phyloP scores from a whole-genome alignment of 2,888 invertebrate genomes.

The Heliconius aoede region DNA sequence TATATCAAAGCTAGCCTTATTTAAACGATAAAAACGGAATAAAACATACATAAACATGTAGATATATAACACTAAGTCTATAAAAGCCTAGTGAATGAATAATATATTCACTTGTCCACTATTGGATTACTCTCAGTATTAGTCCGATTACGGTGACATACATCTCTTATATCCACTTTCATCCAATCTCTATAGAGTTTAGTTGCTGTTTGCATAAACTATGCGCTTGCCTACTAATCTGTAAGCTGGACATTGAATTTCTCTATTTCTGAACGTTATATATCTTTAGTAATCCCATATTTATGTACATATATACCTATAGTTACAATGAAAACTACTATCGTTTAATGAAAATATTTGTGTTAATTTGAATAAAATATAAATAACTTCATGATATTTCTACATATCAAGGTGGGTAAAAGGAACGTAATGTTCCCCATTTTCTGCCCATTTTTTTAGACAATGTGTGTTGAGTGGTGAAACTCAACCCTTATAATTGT shows the following conservation, averaged over 20 bases:
- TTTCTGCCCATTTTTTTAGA: too few relatives aligned
- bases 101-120: neutral
- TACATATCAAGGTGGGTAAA: neutral
- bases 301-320: neutral
- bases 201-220: constrained; percentile 9
- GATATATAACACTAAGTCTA: neutral
- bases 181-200: constrained; percentile 14
- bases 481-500: too few relatives aligned
- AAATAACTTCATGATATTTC: too few relatives aligned
- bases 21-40: neutral
- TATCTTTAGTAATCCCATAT: neutral
- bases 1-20: neutral
- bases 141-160: constrained; percentile 12
- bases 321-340: neutral
- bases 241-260: neutral
- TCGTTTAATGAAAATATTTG: neutral
- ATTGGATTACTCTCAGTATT: constrained; percentile 16
- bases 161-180: constrained; percentile 9
- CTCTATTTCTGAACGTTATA: neutral
- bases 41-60: neutral
- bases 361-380: too few relatives aligned
- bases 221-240: constrained; percentile 17
- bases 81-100: neutral
- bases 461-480: too few relatives aligned
- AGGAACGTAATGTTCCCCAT: neutral